A percentile compares a stretch with the other conserved stretches of the same genome.
Evolutionary conservation across 92 coral and sea anemone genomes (phyloP).

Genomic region (Heliopora coerulea): DNA sequence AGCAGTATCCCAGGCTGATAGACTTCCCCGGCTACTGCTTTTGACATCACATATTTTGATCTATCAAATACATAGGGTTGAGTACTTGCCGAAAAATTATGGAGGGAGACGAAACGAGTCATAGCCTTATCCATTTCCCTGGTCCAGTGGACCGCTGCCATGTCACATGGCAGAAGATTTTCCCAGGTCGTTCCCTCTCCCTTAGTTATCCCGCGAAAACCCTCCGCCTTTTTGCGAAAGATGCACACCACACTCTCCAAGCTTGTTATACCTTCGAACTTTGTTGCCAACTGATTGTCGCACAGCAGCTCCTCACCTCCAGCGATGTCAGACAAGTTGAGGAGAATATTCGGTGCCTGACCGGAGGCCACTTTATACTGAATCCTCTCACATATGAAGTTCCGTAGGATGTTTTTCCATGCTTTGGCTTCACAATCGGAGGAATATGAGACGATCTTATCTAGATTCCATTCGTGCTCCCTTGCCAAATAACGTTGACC

Average conservation of each 20-base stretch:
- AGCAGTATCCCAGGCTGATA: no score
- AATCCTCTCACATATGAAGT: not conserved
- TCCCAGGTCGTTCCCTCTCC: conserved; percentile 5
- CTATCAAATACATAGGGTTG: no score
- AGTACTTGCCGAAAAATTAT: not conserved
- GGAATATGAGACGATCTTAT: no score
- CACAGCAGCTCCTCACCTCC: not conserved
- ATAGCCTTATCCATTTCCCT: not conserved
- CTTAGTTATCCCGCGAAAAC: not conserved
- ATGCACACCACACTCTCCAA: conserved; percentile 22
- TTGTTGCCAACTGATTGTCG: not conserved
- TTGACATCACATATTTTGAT: no score
- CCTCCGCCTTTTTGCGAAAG: not conserved
- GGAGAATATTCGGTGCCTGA: conserved; percentile 19
- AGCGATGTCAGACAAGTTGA: conserved; percentile 2
- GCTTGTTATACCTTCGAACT: not conserved
- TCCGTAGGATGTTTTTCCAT: not conserved
- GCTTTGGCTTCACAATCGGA: no score
- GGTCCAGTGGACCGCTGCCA: conserved; percentile 16
- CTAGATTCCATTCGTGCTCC: not conserved
- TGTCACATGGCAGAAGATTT: not conserved
- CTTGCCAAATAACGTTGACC: no score
- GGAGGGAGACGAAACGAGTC: not conserved
- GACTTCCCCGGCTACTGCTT: not conserved
- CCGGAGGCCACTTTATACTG: not conserved